Evolutionary conservation across 2,113 vertebrate genomes (phyloP), one percentile per base, ranked within the genome.

Genomic region (Sapajus apella): DNA sequence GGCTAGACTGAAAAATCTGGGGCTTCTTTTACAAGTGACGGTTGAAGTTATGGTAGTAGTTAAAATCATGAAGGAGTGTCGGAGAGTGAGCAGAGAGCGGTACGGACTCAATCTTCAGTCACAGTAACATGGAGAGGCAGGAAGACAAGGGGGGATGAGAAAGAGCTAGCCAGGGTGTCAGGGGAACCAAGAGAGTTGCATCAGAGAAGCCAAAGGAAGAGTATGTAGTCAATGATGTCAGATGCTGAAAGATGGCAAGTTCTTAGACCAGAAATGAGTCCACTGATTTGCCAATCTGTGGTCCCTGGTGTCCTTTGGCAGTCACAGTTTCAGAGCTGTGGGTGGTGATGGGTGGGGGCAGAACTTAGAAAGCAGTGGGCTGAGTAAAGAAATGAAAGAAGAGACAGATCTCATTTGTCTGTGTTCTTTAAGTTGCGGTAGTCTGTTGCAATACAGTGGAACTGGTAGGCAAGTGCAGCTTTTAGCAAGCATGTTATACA

Each of bases 251-350:
- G 30, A 55, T 4, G 55, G 27, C 37, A 40, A 90, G 58, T 64
- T 5, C 45, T 79, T 47, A 88, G 68, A 52, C 50, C 91, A 40
- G 82, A 97, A 95, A 93, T 0, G 1, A 87, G 27, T 58, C 72
- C 50, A 82, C 56, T 70, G 81, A 95, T 92, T 87, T 82, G 94
- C 27, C 93, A 94, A 3, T 56, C 58, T 97, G 93, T 93, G 91
- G 89, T 93, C 47, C 68, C n/a, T 56, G 50, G 77, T 92, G 90
- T 93, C 88, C 91, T 97, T 96, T 97, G 86, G 25, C 50, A 75
- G 52, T 73, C 47, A 79, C n/a, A 66, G 30, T 82, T 87, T 94
- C 30, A 73, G 93, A 85, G 56, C 37, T 92, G 25, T 43, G 27
- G 23, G 72, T 30, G 55, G 66, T 14, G 35, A 16, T 27, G 32